These are phyloP conservation scores for Ciconia boyciana DNA, from an alignment of 2,113 vertebrate species.

Conservation along the genomic window DNA sequence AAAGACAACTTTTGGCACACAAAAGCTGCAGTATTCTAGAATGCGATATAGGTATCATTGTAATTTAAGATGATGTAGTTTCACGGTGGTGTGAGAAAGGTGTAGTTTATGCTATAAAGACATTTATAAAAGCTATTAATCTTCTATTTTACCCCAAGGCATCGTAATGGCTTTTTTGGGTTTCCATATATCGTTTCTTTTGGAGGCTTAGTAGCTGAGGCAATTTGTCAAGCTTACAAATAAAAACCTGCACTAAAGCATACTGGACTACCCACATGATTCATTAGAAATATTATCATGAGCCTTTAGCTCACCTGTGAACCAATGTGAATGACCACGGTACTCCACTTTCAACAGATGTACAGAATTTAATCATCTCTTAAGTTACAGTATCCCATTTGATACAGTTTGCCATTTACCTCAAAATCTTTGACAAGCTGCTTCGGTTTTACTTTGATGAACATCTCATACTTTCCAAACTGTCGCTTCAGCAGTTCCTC, in stretches of 20 bases:
- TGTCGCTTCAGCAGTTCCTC: constrained; percentile 89
- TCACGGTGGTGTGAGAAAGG: not conserved
- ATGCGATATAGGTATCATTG: not conserved
- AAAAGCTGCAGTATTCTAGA: not conserved
- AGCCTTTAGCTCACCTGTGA: not conserved
- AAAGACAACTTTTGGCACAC: not conserved
- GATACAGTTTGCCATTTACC: constrained; percentile 64
- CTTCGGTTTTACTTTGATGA: constrained; percentile 86
- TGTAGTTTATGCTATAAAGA: not conserved
- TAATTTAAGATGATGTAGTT: not conserved
- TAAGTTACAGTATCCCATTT: not conserved
- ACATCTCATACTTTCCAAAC: constrained; percentile 85
- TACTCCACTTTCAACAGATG: not conserved
- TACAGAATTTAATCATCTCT: not conserved
- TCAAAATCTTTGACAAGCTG: constrained; percentile 89
- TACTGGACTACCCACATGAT: not conserved
- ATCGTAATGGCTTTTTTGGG: not conserved
- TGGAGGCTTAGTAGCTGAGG: not conserved
- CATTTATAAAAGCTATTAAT: not conserved
- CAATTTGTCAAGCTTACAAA: not conserved
- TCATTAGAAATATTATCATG: not conserved
- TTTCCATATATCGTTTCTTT: not conserved
- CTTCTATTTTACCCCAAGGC: not conserved
- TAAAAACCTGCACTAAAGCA: not conserved
- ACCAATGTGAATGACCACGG: not conserved